These are phyloP conservation scores for Mungos mungo DNA, from an alignment of 2,113 vertebrate species.

Conservation along the genomic window DNA sequence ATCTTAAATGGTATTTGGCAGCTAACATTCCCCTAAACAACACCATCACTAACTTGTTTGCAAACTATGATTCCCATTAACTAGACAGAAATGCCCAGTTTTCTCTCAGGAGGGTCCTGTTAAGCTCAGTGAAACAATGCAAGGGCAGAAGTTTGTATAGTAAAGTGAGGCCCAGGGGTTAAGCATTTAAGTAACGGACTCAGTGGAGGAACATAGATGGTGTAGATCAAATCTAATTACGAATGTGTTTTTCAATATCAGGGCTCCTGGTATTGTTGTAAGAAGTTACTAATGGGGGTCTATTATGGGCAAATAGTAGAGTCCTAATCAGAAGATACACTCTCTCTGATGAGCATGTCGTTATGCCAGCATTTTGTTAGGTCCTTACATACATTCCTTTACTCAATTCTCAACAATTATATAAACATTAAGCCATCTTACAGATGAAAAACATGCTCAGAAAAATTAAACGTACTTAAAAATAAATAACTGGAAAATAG, in stretches of 20 bases:
- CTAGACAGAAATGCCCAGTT: neutral
- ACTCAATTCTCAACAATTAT: neutral
- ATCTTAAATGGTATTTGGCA: conserved; percentile 60
- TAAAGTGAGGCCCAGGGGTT: too few species aligned
- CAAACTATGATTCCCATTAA: conserved; percentile 44
- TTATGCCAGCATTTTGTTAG: neutral
- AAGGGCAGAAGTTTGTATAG: neutral
- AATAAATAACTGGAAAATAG: neutral
- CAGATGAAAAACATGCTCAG: neutral
- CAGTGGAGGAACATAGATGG: neutral
- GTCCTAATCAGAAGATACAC: neutral
- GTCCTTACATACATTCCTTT: neutral
- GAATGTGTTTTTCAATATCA: neutral
- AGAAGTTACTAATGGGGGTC: neutral
- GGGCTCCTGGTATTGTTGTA: neutral
- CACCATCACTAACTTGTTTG: conserved; percentile 40
- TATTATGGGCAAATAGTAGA: neutral
- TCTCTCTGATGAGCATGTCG: neutral
- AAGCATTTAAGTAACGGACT: neutral
- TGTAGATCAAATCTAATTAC: neutral
- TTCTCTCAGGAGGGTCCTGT: neutral
- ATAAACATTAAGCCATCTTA: neutral
- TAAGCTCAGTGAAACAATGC: neutral
- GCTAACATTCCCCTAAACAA: conserved; percentile 29
- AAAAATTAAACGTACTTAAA: neutral